Conservation (phyloP, 2,888 invertebrate species). For the Argyra leucocephala region DNA sequence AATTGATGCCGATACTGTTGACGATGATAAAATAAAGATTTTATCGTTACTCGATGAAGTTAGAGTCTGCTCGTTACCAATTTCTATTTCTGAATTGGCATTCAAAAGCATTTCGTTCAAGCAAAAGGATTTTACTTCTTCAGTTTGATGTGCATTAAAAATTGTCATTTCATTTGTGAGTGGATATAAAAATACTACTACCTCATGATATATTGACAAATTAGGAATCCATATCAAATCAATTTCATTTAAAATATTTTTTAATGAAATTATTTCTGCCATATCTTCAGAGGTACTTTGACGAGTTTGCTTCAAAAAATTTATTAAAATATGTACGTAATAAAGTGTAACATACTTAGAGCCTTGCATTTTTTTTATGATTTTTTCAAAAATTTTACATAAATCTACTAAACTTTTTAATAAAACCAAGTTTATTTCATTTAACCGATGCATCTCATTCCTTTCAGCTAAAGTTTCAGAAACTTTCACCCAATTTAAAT, state of each 20-base stretch:
- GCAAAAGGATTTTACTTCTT: neutral
- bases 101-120: neutral
- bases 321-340: no score
- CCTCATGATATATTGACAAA: neutral
- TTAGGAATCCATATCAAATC: neutral
- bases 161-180: neutral
- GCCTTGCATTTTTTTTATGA: neutral
- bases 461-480: neutral
- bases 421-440: neutral
- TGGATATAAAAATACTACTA: conserved; percentile 9
- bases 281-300: neutral
- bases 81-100: neutral
- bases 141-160: neutral
- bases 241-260: conserved; percentile 1
- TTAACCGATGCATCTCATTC: neutral
- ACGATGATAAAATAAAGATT: neutral
- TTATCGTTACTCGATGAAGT: neutral
- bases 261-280: neutral
- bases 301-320: neutral
- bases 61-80: neutral
- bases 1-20: neutral
- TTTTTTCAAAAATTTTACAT: neutral
- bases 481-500: neutral
- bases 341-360: no score
- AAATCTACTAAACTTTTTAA: neutral